Evolutionary conservation across 2,888 invertebrate species (phyloP), one percentile per base, ranked within the genome.

Genomic region (Apeira syringaria): DNA sequence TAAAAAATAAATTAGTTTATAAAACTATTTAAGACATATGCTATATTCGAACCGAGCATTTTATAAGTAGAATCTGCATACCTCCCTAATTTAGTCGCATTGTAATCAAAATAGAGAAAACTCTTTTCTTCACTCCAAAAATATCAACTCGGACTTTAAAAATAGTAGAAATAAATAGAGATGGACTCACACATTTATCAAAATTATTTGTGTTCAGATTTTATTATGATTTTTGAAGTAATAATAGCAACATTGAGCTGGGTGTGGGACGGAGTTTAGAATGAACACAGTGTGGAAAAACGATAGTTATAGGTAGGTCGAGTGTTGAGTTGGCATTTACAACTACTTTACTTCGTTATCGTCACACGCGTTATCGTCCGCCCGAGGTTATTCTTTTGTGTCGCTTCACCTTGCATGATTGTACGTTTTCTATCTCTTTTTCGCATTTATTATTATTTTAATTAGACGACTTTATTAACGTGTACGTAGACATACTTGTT

Each of bases 231-330:
- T 35, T 39, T 32, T 11, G 29, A 3, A 11, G 39, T 33, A 42
- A 32, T 44, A 24, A 45, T 25, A 68, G 86, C 85, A 87, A 88
- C 86, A 85, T 81, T 77, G 33, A 7, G 30, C 47, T 76, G 84
- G 86, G 85, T 86, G 85, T 82, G 82, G 74, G 79, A 74, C 74
- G 65, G 69, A 63, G 61, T 54, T 61, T 44, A 53, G 59, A 64
- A 47, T 70, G 73, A 76, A 79, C 77, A 74, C 88, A 88, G 87
- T 88, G 70, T 72, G 67, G 68, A 74, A 76, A 75, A 69, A 71
- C 73, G 64, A 73, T 86, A 87, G 80, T 69, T 87, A 87, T 88
- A 88, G 86, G 78, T 87, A 87, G 85, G 87, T 88, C 74, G 78
- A 60, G 61, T 74, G 85, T 84, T 79, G 87, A 80, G 87, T 85